A percentile compares a stretch with the other conserved stretches of the same genome.
Evolutionary conservation across 2,113 vertebrate species (phyloP).

Genomic region (Coturnix japonica): DNA sequence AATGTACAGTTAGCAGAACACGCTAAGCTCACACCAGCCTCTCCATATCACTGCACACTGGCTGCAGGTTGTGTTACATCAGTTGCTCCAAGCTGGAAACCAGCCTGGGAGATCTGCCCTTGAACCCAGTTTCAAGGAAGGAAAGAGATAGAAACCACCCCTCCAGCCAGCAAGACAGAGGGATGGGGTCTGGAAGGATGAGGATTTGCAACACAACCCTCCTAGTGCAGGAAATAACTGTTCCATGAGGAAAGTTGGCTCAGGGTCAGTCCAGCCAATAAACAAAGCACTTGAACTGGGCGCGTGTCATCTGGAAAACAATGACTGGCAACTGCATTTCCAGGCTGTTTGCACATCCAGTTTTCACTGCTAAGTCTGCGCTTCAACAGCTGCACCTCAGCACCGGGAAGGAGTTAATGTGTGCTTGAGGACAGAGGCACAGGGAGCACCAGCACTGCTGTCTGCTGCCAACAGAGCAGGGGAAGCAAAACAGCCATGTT

Average conservation of each 20-base stretch:
- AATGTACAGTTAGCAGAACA: background rate
- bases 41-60: fast-evolving
- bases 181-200: background rate
- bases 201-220: background rate
- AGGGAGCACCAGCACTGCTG: background rate
- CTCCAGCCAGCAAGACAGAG: background rate
- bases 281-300: background rate
- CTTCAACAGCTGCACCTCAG: background rate
- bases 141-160: background rate
- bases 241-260: slow-evolving; percentile 26
- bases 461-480: background rate
- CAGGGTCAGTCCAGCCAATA: background rate
- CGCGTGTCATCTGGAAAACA: background rate
- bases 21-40: background rate
- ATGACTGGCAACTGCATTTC: background rate
- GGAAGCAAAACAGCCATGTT: background rate
- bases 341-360: background rate
- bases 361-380: background rate
- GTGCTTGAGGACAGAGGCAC: background rate
- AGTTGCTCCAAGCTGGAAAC: fast-evolving
- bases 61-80: background rate
- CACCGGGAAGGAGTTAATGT: background rate
- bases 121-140: background rate
- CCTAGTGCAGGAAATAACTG: slow-evolving; percentile 11
- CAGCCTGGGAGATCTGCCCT: background rate